phyloP scores from a whole-genome alignment of 2,888 invertebrate species.

The Cyclophora punctaria region DNA sequence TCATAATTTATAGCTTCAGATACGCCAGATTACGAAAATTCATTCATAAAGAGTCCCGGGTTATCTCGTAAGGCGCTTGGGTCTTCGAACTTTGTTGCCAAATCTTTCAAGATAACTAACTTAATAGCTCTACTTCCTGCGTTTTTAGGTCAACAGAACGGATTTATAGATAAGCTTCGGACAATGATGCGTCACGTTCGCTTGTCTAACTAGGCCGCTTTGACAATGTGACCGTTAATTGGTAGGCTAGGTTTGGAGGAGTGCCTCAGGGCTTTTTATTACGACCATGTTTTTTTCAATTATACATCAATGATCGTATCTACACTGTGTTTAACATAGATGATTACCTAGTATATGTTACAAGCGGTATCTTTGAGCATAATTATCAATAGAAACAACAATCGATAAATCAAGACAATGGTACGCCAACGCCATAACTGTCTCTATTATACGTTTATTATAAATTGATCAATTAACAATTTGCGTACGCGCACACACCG shows the following conservation, averaged over 20 bases:
- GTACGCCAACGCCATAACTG: too few species aligned
- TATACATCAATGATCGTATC: neutral
- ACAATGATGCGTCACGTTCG: conserved; percentile 12
- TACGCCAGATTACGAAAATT: conserved; percentile 17
- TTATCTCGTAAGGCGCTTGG: conserved; percentile 13
- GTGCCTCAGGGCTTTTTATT: conserved; percentile 2
- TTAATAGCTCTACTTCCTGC: conserved; percentile 19
- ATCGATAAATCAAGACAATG: too few species aligned
- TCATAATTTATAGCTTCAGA: conserved; percentile 13
- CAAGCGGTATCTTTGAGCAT: too few species aligned
- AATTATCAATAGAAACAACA: too few species aligned
- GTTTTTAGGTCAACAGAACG: conserved; percentile 27
- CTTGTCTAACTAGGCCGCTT: too few species aligned
- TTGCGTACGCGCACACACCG: conserved; percentile 1
- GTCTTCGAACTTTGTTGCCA: conserved; percentile 32
- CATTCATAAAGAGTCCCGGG: conserved; percentile 17
- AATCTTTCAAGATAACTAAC: conserved; percentile 30
- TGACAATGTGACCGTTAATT: too few species aligned
- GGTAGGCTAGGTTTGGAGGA: neutral
- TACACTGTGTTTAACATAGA: too few species aligned
- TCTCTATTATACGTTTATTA: too few species aligned
- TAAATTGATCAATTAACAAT: neutral
- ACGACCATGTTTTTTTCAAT: conserved; percentile 2
- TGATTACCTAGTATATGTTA: too few species aligned
- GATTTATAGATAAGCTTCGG: conserved; percentile 27